Conservation (phyloP, 2,113 vertebrate species). For the Lagopus muta region DNA sequence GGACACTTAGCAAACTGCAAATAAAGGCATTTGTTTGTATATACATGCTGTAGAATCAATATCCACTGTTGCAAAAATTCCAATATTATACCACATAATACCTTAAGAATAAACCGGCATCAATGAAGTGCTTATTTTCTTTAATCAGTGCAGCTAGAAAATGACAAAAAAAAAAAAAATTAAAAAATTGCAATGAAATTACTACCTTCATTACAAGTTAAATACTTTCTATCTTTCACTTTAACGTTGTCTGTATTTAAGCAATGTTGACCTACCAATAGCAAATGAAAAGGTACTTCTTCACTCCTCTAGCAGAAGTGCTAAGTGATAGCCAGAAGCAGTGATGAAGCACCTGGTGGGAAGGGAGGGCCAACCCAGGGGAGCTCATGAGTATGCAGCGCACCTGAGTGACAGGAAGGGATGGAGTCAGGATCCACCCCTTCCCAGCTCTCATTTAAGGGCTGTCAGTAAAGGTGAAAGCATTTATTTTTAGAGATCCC, state of each 20-base stretch:
- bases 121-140: background rate
- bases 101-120: background rate
- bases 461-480: too few relatives aligned
- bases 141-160: background rate
- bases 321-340: too few relatives aligned
- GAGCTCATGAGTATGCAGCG: too few relatives aligned
- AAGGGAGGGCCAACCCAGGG: too few relatives aligned
- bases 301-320: background rate
- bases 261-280: background rate
- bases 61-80: background rate
- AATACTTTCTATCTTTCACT: background rate
- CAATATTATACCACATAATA: background rate
- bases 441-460: too few relatives aligned
- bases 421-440: too few relatives aligned
- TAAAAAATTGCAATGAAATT: background rate
- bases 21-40: background rate
- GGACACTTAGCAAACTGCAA: background rate
- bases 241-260: background rate
- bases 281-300: background rate
- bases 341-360: too few relatives aligned
- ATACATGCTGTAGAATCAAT: background rate
- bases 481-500: too few relatives aligned
- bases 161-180: background rate
- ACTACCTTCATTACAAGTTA: background rate
- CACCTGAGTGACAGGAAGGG: too few relatives aligned